Base-by-base conservation (phyloP, 2,797 vertebrate species). In the Uromys caudimaculatus region DNA sequence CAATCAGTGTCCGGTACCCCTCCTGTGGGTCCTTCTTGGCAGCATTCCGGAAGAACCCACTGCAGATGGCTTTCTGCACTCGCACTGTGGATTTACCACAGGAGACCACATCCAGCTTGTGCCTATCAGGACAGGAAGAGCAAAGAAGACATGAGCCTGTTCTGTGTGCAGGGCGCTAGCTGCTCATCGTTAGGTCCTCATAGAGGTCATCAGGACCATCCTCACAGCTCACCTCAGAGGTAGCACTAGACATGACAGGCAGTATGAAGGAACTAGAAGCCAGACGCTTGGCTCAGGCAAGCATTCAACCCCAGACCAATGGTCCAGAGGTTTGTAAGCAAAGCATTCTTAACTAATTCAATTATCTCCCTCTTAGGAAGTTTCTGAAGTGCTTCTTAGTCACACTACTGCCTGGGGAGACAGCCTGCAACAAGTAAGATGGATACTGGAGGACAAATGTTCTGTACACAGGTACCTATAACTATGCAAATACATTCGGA, bases 11-110 rank as follows among this genome's bases (percentile, higher is more conserved):
- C 85, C 99, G 98, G 97, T 99, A 99, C 12, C 99, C 99, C 62
- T 99, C 99, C 95, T 99, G 99, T 0, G 99, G 99, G 98, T 99
- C 99, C 93, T 99, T 99, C 98, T 99, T 99, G 35, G 99, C 99
- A 11, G 99, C 99, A 0, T 99, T 99, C 64, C 99, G 98, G 98
- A 99, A 99, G 98, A 99, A 99, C 3, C 99, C 99, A 9, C 99
- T 99, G 98, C 99, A 99, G 97, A 99, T 99, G 89, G 99, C 99
- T 97, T 99, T 99, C 97, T 99, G 99, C 8, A 99, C 99, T 23
- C 99, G 98, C 6, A 99, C 99, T 0, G 99, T 99, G 52, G 99
- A 99, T 98, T 99, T 99, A 1, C 99, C 99, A 87, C 99, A 99
- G 2, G 99, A 99, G 0, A 99, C 99, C 93, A 99, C 99, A 50